Percentiles rank a stretch among this genome's conserved stretches.
These are phyloP conservation scores for Benitochromis conjunctus DNA, from an alignment of 2,113 vertebrate species.

Conservation along the genomic window DNA sequence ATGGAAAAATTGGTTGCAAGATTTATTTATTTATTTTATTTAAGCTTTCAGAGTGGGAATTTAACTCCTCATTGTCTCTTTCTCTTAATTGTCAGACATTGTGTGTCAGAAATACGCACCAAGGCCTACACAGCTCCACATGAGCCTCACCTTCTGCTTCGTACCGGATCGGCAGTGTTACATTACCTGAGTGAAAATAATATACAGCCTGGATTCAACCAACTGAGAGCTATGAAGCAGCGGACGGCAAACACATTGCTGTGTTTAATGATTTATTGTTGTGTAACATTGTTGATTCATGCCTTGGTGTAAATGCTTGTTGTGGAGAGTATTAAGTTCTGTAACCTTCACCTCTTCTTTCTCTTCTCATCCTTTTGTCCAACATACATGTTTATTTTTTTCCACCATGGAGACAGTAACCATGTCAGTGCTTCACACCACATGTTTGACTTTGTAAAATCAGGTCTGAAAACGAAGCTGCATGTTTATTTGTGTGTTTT, in stretches of 20 bases:
- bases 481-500: neutral
- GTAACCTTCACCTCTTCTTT: neutral
- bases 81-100: neutral
- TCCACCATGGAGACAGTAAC: neutral
- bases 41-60: neutral
- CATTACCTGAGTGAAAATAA: neutral
- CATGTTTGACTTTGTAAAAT: neutral
- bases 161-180: neutral
- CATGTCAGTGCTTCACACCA: neutral
- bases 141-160: neutral
- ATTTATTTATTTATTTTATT: accelerated
- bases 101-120: neutral
- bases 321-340: neutral
- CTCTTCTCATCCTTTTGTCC: neutral
- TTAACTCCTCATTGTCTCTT: too few relatives aligned
- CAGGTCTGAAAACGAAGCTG: neutral
- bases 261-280: neutral
- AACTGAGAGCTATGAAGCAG: neutral
- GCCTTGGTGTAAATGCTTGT: neutral
- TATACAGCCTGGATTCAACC: neutral
- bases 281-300: neutral
- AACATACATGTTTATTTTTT: neutral
- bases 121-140: neutral
- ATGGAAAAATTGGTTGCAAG: neutral
- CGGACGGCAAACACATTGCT: neutral